phyloP scores from a whole-genome alignment of 2,888 invertebrate species.

The Empis livida region DNA sequence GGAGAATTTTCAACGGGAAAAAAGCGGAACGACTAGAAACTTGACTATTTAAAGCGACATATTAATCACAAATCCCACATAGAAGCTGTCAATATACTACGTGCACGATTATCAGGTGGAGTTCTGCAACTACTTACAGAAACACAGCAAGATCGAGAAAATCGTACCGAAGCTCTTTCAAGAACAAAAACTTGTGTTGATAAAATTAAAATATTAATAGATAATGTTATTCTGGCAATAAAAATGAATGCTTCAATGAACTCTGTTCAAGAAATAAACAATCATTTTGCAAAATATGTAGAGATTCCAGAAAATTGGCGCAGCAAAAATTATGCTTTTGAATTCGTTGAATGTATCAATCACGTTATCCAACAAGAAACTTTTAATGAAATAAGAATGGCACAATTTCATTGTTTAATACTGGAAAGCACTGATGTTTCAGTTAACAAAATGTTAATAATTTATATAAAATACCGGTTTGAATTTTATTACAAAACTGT shows the following conservation, averaged over 20 bases:
- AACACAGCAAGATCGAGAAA: background rate
- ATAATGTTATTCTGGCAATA: conserved; percentile 2
- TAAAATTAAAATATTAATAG: conserved; percentile 1
- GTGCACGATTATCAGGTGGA: background rate
- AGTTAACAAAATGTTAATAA: background rate
- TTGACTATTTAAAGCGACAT: background rate
- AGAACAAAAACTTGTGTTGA: background rate
- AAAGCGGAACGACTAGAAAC: background rate
- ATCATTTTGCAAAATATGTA: too few species aligned
- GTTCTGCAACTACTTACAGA: background rate
- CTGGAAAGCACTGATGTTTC: conserved; percentile 1
- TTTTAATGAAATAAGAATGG: background rate
- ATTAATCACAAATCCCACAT: background rate
- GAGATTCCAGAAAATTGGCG: too few species aligned
- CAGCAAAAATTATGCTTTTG: too few species aligned
- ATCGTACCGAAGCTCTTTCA: background rate
- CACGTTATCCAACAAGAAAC: background rate
- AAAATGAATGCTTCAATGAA: conserved; percentile 3
- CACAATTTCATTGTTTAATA: conserved; percentile 1
- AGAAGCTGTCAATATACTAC: background rate
- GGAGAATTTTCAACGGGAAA: background rate
- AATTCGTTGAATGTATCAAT: background rate
- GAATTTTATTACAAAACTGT: background rate
- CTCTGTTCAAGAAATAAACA: background rate
- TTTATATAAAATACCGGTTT: conserved; percentile 1